phyloP scores from a whole-genome alignment of 2,797 vertebrate genomes.

The Micrastur ruficollis region DNA sequence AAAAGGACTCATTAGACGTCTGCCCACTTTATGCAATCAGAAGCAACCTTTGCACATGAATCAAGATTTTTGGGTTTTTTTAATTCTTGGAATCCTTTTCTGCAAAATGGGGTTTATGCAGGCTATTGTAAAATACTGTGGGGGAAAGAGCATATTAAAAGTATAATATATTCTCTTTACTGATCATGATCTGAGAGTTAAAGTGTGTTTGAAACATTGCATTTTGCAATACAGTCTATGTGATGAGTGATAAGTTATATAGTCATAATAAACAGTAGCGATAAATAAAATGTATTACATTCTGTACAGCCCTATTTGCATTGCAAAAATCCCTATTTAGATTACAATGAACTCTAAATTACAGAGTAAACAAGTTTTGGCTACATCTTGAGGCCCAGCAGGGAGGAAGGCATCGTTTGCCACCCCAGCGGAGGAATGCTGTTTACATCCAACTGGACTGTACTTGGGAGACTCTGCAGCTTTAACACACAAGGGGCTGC shows the following conservation, averaged over 20 bases:
- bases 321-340: slow-evolving; percentile 54
- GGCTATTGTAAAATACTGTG: not conserved
- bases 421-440: slow-evolving; percentile 52
- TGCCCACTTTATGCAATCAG: not conserved
- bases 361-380: slow-evolving; percentile 58
- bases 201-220: slow-evolving; percentile 25
- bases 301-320: slow-evolving; percentile 41
- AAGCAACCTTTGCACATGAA: not conserved
- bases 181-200: slow-evolving; percentile 45
- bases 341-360: slow-evolving; percentile 59
- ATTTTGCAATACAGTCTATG: slow-evolving; percentile 45
- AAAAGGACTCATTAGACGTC: not conserved
- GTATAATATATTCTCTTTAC: slow-evolving; percentile 28
- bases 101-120: not conserved
- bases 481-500: not conserved
- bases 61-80: not conserved
- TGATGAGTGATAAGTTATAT: slow-evolving; percentile 50
- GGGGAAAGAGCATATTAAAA: not conserved
- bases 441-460: slow-evolving; percentile 24
- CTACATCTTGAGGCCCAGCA: slow-evolving; percentile 31
- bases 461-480: not conserved
- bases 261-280: slow-evolving; percentile 30
- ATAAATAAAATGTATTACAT: slow-evolving; percentile 47
- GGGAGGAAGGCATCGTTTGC: slow-evolving; percentile 36
- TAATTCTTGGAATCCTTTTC: not conserved